Base-by-base conservation (phyloP, 2,888 invertebrate species). In the Steinernema scapterisci region DNA sequence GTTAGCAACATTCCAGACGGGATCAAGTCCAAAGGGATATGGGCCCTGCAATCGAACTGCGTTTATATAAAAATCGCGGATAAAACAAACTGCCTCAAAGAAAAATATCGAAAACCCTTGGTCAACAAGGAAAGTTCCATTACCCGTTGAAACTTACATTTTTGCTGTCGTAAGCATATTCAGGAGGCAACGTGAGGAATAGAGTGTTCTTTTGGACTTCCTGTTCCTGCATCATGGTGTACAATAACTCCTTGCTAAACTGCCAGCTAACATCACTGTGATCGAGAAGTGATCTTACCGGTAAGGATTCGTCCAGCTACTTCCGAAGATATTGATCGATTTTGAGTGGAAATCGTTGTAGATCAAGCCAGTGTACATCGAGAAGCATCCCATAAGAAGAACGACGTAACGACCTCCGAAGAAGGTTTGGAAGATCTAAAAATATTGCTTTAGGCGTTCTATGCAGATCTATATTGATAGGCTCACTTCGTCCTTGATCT, bases 271-370 rank as follows among this genome's bases (percentile, higher is more conserved):
- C 31, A 1, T 5, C 54, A 73, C 27, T 45, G 6, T 11, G 23
- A 16, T 43, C n/a, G 43, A 21, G n/a, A 3, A 1, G n/a, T 38
- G 0, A 46, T 27, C 77, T 38, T 54, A 78, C 77, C 73, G 77
- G 76, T 81, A 80, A 13, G 84, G 83, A 72, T 80, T 82, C 19
- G 70, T 73, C 85, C 85, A 85, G 16, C 76, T 75, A 21, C 80
- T 94, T 0, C 95, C 95, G 90, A 97, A 97, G 71, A 97, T 91
- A 89, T 97, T 97, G 71, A 97, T 88, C 1, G 95, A 94, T 89
- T 96, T 97, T 13, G 97, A 95, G 90, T 97, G 99, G 70, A 95
- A 91, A 88, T 99, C 97, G 89, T 99, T 99, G 91, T 99, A 99
- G 80, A 99, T 94, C 1, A 96, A 86, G 0, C 97, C 97, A 19